Evolutionary conservation across 2,113 vertebrate genomes (phyloP), one percentile per base, ranked within the genome.

Genomic region (Cryptomyrus ogoouensis): DNA sequence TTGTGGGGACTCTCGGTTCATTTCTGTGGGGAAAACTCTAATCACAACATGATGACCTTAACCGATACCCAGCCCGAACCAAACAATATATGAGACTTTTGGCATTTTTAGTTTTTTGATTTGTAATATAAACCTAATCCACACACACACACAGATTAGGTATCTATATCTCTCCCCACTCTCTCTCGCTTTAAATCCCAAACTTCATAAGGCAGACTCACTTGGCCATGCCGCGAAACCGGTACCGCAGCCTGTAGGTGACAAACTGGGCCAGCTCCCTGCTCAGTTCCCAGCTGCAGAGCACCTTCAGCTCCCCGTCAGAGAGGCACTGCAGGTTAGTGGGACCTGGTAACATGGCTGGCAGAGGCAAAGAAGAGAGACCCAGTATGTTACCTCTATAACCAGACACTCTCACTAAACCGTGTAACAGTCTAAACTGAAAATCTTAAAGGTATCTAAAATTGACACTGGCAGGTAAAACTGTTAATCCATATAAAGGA

Each of bases 201-300:
- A n/a, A 44, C 31, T 13, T 52, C 27, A 87, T 15, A 19, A n/a
- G 24, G 50, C 27, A 84, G 21, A 90, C 91, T 92, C 70, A 92
- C 92, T 5, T 83, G 70, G 52, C 42, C 42, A 52, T 31, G 24
- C 85, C 83, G 6, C 80, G 6, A 21, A 46, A 52, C 24, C 83
- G 39, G 87, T 92, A 91, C 80, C 31, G 56, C n/a, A 91, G 83
- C 2, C 44, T 62, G 89, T 91, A 92, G 70, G 56, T 90, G 89
- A 92, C 86, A 46, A 87, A 88, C 84, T 90, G 92, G 15, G 89
- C n/a, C 50, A 91, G 87, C 24, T 90, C 87, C 17, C 8, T 50
- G 24, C 27, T 83, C 70, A 90, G 15, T 3, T 92, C 87, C 92
- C 92, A 92, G 83, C 83, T 90, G 58, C 92, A 92, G 62, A 31